phyloP scores from a whole-genome alignment of 2,113 vertebrate species.

The Spilogale gracilis region DNA sequence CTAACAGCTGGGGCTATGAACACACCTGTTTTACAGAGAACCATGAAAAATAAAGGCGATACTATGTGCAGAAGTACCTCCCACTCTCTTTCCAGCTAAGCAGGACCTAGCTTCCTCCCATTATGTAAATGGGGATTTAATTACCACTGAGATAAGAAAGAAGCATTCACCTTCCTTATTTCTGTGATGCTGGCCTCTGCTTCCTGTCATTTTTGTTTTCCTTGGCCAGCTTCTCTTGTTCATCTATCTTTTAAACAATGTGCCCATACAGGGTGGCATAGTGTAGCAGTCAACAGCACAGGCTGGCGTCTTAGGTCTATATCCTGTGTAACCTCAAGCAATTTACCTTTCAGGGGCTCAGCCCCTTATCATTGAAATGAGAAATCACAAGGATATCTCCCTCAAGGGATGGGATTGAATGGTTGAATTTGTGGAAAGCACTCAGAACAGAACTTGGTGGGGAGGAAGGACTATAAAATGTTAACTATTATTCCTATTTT shows the following conservation, averaged over 20 bases:
- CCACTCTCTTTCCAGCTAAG: not conserved
- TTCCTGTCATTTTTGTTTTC: not conserved
- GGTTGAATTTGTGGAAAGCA: not conserved
- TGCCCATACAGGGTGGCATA: not conserved
- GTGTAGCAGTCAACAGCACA: not conserved
- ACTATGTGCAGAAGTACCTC: not conserved
- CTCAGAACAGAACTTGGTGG: not conserved
- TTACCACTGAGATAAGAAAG: not conserved
- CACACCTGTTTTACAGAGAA: not conserved
- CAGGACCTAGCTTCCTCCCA: not conserved
- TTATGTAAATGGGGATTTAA: not conserved
- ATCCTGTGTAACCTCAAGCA: not conserved
- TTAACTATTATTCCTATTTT: slow-evolving; percentile 1
- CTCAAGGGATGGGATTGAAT: not conserved
- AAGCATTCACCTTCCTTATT: not conserved
- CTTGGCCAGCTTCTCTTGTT: not conserved
- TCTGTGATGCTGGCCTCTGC: not conserved
- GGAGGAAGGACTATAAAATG: not conserved
- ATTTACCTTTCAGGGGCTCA: not conserved
- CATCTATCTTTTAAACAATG: not conserved
- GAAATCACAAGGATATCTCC: not conserved
- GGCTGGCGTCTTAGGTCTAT: not conserved
- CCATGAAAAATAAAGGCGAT: not conserved
- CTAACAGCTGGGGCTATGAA: not conserved
- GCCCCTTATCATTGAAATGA: not conserved